Evolutionary conservation across 2,797 vertebrate species (phyloP).

Genomic region (Clarias platycephalus): DNA sequence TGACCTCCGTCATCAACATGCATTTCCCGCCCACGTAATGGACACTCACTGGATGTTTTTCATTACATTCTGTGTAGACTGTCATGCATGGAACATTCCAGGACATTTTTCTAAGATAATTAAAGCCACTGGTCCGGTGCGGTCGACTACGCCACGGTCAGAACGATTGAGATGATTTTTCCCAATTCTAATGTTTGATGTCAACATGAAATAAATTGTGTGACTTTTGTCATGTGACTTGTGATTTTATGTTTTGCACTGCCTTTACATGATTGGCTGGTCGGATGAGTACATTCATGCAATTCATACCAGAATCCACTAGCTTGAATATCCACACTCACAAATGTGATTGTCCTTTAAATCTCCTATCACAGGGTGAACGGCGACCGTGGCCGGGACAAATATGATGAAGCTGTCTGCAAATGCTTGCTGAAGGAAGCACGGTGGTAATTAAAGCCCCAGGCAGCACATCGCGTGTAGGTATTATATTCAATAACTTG

Average conservation of each 20-base stretch:
- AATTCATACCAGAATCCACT: background rate
- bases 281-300: background rate
- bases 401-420: conserved; percentile 42
- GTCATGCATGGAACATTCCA: background rate
- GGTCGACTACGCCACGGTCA: background rate
- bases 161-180: background rate
- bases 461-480: conserved; percentile 39
- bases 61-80: background rate
- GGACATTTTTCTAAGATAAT: background rate
- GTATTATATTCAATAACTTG: conserved; percentile 48
- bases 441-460: conserved; percentile 39
- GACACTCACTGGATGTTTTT: background rate
- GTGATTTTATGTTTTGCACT: background rate
- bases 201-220: background rate
- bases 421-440: conserved; percentile 38
- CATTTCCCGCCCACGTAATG: background rate
- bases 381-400: background rate
- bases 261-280: background rate
- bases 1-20: background rate
- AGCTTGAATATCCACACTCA: conserved; percentile 2
- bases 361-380: conserved; percentile 29
- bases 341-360: conserved; percentile 12
- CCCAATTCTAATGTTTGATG: background rate
- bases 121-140: background rate
- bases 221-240: background rate